Conservation (phyloP, 35 echinoderm and acorn worm species). For the Amphiura filiformis region DNA sequence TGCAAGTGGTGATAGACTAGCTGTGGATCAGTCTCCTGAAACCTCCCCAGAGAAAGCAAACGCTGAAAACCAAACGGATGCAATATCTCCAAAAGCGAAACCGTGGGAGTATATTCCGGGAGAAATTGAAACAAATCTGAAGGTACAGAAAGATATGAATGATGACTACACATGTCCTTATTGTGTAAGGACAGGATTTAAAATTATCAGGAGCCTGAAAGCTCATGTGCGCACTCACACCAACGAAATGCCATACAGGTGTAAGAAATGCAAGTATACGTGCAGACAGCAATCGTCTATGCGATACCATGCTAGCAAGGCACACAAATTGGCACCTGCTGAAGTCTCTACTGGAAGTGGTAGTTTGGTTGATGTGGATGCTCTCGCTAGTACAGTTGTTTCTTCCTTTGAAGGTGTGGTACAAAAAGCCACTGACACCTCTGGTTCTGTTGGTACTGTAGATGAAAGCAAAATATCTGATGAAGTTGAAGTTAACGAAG, state of each 20-base stretch:
- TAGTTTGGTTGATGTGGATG: too few relatives aligned
- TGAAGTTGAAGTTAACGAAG: background rate
- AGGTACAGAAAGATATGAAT: background rate
- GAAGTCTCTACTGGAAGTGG: too few relatives aligned
- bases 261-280: background rate
- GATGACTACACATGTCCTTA: background rate
- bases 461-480: too few relatives aligned
- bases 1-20: too few relatives aligned
- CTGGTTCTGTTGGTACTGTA: too few relatives aligned
- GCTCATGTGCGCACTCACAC: background rate
- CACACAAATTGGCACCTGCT: too few relatives aligned
- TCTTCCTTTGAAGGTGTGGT: too few relatives aligned
- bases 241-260: background rate
- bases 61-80: too few relatives aligned
- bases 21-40: too few relatives aligned
- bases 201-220: background rate
- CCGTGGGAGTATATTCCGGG: background rate
- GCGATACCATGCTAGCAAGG: background rate
- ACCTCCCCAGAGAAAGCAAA: too few relatives aligned
- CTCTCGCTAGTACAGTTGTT: too few relatives aligned
- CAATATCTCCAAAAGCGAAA: background rate
- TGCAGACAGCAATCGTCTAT: background rate
- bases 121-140: background rate
- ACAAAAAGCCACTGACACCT: too few relatives aligned
- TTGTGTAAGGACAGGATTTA: background rate